These are phyloP conservation scores for Prochilodus magdalenae DNA, from an alignment of 2,113 vertebrate species.

Conservation along the genomic window DNA sequence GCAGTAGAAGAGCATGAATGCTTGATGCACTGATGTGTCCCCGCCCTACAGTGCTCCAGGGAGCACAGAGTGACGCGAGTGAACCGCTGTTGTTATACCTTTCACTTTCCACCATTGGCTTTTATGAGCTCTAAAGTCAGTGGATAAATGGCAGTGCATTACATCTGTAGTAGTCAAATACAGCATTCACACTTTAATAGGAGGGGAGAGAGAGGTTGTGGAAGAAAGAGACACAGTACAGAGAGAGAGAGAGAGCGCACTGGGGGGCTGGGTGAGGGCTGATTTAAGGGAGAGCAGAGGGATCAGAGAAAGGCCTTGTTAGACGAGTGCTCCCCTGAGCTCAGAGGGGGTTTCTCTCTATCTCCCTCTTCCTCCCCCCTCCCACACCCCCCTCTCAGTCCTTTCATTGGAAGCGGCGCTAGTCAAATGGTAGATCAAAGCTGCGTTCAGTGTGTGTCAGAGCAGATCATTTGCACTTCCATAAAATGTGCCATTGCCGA, in stretches of 20 bases:
- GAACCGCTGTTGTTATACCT: slow-evolving; percentile 41
- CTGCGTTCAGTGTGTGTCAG: slow-evolving; percentile 58
- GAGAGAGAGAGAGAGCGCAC: slow-evolving; percentile 4
- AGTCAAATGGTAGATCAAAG: slow-evolving; percentile 63
- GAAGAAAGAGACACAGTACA: slow-evolving; percentile 24
- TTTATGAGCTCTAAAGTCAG: slow-evolving; percentile 48
- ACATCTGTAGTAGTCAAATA: slow-evolving; percentile 51
- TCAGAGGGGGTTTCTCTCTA: slow-evolving; percentile 28
- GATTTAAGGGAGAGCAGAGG: slow-evolving; percentile 36
- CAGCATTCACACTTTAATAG: slow-evolving; percentile 47
- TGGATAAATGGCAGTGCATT: slow-evolving; percentile 46
- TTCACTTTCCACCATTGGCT: slow-evolving; percentile 44
- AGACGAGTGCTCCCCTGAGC: slow-evolving; percentile 52
- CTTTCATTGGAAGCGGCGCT: slow-evolving; percentile 54
- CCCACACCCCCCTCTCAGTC: slow-evolving; percentile 32
- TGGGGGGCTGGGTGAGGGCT: slow-evolving; percentile 25
- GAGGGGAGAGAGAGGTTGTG: slow-evolving; percentile 1
- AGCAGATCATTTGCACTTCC: slow-evolving; percentile 65
- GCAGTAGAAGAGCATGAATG: slow-evolving; percentile 31
- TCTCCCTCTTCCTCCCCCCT: slow-evolving; percentile 20
- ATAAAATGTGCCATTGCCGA: slow-evolving; percentile 47
- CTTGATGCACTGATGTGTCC: slow-evolving; percentile 24
- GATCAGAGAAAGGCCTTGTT: slow-evolving; percentile 60
- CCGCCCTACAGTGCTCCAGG: slow-evolving; percentile 34
- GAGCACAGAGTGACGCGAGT: slow-evolving; percentile 35